These are phyloP conservation scores for Scortum barcoo DNA, from an alignment of 2,113 vertebrate species.

Conservation along the genomic window DNA sequence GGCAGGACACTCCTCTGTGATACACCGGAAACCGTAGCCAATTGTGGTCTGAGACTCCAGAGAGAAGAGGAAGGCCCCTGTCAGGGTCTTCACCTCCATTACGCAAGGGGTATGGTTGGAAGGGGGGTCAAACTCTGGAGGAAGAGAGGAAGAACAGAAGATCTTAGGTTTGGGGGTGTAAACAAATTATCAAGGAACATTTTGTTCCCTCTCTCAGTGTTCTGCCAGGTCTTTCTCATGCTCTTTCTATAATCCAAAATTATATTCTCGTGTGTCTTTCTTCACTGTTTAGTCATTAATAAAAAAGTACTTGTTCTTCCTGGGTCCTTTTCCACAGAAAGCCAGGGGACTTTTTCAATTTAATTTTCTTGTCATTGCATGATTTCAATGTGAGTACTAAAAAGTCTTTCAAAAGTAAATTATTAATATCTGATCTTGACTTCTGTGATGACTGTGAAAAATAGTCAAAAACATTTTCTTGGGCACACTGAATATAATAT, in stretches of 20 bases:
- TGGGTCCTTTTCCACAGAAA: neutral
- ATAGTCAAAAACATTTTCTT: neutral
- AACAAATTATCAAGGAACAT: slow-evolving; percentile 12
- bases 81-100: slow-evolving; percentile 97
- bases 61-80: slow-evolving; percentile 96
- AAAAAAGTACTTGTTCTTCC: slow-evolving; percentile 1
- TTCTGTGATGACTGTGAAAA: no score
- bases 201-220: slow-evolving; percentile 27
- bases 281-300: slow-evolving; percentile 5
- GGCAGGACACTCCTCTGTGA: slow-evolving; percentile 95
- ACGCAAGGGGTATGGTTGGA: slow-evolving; percentile 98
- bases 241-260: neutral
- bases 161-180: neutral
- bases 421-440: neutral
- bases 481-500: neutral
- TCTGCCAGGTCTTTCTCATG: slow-evolving; percentile 20
- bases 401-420: neutral
- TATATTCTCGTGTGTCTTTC: neutral
- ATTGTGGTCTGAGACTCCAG: slow-evolving; percentile 98
- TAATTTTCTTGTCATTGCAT: neutral
- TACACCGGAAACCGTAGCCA: slow-evolving; percentile 96
- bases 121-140: slow-evolving; percentile 86
- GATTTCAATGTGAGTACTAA: neutral
- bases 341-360: neutral
- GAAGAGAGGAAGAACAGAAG: slow-evolving; percentile 11